phyloP scores from a whole-genome alignment of 2,113 vertebrate species.

The Pelusios castaneus region DNA sequence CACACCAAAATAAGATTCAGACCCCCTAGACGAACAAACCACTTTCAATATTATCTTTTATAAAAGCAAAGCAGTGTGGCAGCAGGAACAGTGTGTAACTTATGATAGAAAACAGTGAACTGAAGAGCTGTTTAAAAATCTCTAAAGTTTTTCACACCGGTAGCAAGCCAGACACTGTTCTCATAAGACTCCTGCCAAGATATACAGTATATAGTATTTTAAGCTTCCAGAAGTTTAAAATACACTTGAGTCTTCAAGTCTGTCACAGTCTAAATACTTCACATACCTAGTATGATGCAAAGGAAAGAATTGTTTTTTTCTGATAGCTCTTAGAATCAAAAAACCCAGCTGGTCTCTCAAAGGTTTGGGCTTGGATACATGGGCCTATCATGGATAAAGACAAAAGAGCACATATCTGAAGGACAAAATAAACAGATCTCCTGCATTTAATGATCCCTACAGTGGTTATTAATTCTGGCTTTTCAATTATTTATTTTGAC shows the following conservation, averaged over 20 bases:
- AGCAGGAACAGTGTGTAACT: not conserved
- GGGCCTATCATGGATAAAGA: not conserved
- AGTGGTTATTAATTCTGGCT: not conserved
- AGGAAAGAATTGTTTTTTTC: fast-evolving
- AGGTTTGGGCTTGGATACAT: not conserved
- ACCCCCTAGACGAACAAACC: not conserved
- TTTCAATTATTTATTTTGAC: not conserved
- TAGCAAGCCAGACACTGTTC: slow-evolving; percentile 21
- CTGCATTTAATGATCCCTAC: not conserved
- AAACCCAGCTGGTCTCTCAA: not conserved
- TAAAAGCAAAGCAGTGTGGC: not conserved
- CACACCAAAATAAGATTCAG: not conserved
- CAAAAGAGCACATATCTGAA: not conserved
- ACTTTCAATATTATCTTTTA: not conserved
- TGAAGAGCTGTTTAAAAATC: slow-evolving; percentile 28
- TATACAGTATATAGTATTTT: not conserved
- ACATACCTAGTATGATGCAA: not conserved
- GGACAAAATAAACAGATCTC: not conserved
- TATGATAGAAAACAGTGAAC: slow-evolving; percentile 35
- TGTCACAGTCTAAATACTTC: not conserved
- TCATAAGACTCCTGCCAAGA: slow-evolving; percentile 44
- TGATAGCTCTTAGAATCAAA: not conserved
- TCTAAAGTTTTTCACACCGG: not conserved
- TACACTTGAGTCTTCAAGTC: not conserved
- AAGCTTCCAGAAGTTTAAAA: not conserved